Base-by-base conservation (phyloP, 2,113 vertebrate genomes). In the Himantopus leucocephalus region DNA sequence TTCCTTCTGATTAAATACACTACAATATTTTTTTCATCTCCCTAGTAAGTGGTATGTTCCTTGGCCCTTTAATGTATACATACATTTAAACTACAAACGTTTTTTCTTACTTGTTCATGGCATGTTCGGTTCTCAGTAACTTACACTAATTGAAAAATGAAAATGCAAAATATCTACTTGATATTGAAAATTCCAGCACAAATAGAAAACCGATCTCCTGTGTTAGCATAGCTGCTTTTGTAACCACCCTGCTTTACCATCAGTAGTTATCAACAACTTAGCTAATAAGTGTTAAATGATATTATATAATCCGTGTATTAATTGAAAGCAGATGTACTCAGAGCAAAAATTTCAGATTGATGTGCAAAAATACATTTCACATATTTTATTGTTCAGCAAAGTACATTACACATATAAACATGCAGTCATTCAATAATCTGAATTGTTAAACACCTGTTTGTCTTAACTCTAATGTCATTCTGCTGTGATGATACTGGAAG, bases 311-410 rank as follows among this genome's bases (percentile, higher is more conserved):
- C 47, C 34, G 24, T 8, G 27, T 9, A 14, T 5, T 21, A 82
- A 47, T 24, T 56, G 41, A 87, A 78, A 82, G 67, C 71, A 70
- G 41, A 60, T 15, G 41, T 60, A 67, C 5, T 41, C n/a, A 48
- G 30, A 92, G 78, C 55, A 96, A 85, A 94, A 79, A 90, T 56
- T 60, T 78, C 85, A 96, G 86, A 94, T 45, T 60, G 80, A 73
- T 92, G 66, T 82, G 58, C 62, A 91, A 72, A 91, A 95, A 70
- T 67, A 66, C 9, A 47, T 94, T 94, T 91, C 86, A 94, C 12
- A 9, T 21, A 45, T 63, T 97, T 97, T 96, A 97, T 97, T 97
- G 83, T 94, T 87, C 77, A 94, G 80, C 45, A 90, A 91, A 92
- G 66, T 48, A 90, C 74, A 74, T 95, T 94, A 94, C 70, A 92